Evolutionary conservation across 2,888 invertebrate species (phyloP).

Genomic region (Salticus scenicus): DNA sequence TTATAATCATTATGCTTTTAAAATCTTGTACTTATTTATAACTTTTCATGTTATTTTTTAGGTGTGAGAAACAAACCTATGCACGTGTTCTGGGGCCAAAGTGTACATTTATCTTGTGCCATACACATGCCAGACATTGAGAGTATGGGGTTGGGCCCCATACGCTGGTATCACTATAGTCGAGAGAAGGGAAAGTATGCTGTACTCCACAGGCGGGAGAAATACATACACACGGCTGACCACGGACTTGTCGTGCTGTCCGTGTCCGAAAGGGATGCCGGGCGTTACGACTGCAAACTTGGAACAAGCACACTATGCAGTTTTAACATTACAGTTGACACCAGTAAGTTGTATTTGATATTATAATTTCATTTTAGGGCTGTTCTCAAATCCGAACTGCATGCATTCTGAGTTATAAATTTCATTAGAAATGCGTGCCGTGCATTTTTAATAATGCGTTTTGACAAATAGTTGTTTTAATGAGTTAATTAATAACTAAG

Average conservation of each 20-base stretch:
- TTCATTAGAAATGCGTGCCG: too few species aligned
- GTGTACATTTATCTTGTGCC: conserved; percentile 92
- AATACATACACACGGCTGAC: conserved; percentile 94
- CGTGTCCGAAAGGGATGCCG: conserved; percentile 92
- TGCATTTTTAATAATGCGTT: too few species aligned
- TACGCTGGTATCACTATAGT: conserved; percentile 72
- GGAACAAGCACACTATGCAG: conserved; percentile 91
- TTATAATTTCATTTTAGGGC: too few species aligned
- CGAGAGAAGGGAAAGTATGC: conserved; percentile 71
- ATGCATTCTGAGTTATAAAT: too few species aligned
- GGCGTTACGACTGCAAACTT: conserved; percentile 92
- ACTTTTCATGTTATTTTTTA: conserved; percentile 8
- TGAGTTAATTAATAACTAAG: too few species aligned
- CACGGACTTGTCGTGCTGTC: conserved; percentile 92
- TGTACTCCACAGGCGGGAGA: conserved; percentile 84
- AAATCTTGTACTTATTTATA: too few species aligned
- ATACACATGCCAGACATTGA: conserved; percentile 77
- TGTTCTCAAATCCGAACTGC: too few species aligned
- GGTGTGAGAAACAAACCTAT: conserved; percentile 87
- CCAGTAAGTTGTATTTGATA: conserved; percentile 73
- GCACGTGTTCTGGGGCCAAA: conserved; percentile 94
- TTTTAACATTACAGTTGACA: conserved; percentile 94
- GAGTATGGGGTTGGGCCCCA: conserved; percentile 70
- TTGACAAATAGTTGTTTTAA: too few species aligned
- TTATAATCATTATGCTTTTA: too few species aligned